Conservation (phyloP, 2,888 invertebrate genomes). For the Zaprionus obscuricornis region DNA sequence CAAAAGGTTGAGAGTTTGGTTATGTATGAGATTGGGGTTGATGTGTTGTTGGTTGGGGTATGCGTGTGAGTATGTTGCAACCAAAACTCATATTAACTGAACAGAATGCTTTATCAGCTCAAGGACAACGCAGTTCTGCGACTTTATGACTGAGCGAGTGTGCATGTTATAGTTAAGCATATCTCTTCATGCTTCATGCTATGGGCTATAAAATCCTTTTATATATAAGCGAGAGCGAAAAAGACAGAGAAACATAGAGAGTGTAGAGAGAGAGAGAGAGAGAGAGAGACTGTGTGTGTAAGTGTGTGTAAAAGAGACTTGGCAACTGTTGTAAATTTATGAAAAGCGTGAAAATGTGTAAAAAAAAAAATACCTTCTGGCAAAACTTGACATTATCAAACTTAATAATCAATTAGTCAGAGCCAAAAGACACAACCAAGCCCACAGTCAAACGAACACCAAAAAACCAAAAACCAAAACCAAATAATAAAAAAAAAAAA, state of each 20-base stretch:
- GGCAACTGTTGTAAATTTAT: background rate
- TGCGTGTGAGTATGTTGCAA: too few relatives aligned
- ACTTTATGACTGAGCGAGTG: conserved; percentile 10
- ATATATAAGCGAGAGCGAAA: too few relatives aligned
- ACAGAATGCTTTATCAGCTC: conserved; percentile 36
- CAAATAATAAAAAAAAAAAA: too few relatives aligned
- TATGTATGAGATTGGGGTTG: background rate
- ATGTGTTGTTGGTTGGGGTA: background rate
- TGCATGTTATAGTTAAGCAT: conserved; percentile 12
- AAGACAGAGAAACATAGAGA: too few relatives aligned
- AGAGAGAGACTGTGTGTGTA: too few relatives aligned
- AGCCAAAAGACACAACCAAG: too few relatives aligned
- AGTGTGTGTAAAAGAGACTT: too few relatives aligned
- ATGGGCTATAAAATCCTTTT: conserved; percentile 31
- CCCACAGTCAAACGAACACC: too few relatives aligned
- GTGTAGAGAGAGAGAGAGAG: too few relatives aligned
- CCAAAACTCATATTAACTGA: conserved; percentile 29
- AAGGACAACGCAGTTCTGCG: conserved; percentile 9
- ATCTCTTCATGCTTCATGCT: background rate
- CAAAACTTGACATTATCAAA: conserved; percentile 6
- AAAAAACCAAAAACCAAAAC: too few relatives aligned
- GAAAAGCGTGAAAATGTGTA: conserved; percentile 19
- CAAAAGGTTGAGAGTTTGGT: background rate
- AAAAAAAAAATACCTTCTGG: too few relatives aligned
- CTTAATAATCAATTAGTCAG: conserved; percentile 27